Evolutionary conservation across 2,797 vertebrate genomes (phyloP).

Genomic region (Prunella strophiata): DNA sequence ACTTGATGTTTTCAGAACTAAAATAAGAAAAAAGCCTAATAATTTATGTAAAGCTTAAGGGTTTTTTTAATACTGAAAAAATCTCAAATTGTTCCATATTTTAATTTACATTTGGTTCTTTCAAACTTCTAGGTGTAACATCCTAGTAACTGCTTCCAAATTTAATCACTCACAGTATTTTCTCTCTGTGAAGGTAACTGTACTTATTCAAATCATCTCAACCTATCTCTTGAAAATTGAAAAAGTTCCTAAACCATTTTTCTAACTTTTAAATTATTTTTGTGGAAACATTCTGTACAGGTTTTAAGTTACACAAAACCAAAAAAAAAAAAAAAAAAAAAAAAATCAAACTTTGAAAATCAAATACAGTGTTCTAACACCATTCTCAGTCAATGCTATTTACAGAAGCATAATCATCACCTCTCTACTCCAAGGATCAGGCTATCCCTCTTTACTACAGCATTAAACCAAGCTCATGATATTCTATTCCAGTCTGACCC

Average conservation of each 20-base stretch:
- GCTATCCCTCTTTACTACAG: constrained; percentile 15
- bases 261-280: background rate
- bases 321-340: background rate
- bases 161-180: background rate
- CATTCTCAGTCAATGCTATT: constrained; percentile 4
- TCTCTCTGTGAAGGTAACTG: background rate
- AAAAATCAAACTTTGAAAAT: background rate
- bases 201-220: background rate
- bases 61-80: background rate
- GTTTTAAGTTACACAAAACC: background rate
- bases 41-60: background rate
- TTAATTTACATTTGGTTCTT: background rate
- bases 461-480: constrained; percentile 38
- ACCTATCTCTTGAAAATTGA: background rate
- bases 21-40: background rate
- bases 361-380: background rate
- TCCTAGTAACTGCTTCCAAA: background rate
- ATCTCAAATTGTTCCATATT: background rate
- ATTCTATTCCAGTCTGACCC: constrained; percentile 46
- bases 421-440: constrained; percentile 19
- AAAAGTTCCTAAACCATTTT: background rate
- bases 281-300: background rate
- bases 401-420: constrained; percentile 21
- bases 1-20: background rate
- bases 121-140: background rate